Percentiles rank a stretch among this genome's conserved stretches.
Evolutionary conservation across 2,797 vertebrate species (phyloP).

Genomic region (Enteromius afrohamiltoni): DNA sequence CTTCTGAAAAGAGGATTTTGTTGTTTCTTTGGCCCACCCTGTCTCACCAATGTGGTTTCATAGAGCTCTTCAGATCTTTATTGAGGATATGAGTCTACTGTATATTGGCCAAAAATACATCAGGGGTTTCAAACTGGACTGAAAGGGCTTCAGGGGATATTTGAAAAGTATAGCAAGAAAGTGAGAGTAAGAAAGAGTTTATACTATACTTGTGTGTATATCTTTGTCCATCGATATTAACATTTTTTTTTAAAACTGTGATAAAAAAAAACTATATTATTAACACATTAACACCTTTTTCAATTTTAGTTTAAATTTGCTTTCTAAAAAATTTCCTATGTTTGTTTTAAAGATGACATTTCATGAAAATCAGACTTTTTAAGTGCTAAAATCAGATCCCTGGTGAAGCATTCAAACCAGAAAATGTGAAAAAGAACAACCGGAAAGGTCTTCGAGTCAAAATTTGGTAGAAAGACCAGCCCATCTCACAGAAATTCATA

Average conservation of each 20-base stretch:
- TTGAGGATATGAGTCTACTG: background rate
- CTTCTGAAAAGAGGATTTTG: constrained; percentile 35
- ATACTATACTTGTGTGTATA: too few species aligned
- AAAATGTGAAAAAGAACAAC: background rate
- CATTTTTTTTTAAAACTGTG: too few species aligned
- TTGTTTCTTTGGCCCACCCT: constrained; percentile 8
- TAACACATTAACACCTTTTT: too few species aligned
- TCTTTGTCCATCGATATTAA: too few species aligned
- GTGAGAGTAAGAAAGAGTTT: background rate
- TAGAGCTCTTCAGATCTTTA: background rate
- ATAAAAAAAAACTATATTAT: too few species aligned
- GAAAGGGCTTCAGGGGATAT: too few species aligned
- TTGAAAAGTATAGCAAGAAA: background rate
- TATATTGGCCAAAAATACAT: background rate
- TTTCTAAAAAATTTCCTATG: too few species aligned
- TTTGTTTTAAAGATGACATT: background rate
- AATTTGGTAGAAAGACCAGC: too few species aligned
- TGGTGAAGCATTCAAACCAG: background rate
- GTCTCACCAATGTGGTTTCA: constrained; percentile 6
- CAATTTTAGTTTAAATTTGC: too few species aligned
- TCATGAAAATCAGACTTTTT: background rate
- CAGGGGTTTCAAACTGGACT: background rate
- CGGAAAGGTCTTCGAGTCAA: too few species aligned
- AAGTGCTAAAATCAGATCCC: background rate
- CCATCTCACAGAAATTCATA: too few species aligned